Evolutionary conservation across 2,797 vertebrate genomes (phyloP).

Genomic region (Tiaroga cobitis): DNA sequence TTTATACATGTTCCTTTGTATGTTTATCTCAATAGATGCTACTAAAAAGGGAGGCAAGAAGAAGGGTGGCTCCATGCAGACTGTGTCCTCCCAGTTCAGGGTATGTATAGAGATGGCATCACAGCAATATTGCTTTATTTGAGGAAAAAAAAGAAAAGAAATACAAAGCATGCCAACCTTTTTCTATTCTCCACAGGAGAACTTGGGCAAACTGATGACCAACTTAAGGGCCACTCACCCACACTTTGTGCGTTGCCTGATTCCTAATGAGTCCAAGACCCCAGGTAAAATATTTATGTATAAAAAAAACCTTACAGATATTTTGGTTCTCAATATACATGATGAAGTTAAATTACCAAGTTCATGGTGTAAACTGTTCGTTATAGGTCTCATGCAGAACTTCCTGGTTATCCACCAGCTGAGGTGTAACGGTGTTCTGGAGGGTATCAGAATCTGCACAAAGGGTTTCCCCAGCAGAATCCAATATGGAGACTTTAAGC

Average conservation of each 20-base stretch:
- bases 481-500: slow-evolving; percentile 84
- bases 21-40: slow-evolving; percentile 34
- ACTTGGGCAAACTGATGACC: slow-evolving; percentile 89
- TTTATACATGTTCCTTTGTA: slow-evolving; percentile 35
- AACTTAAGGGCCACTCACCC: slow-evolving; percentile 87
- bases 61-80: slow-evolving; percentile 91
- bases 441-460: slow-evolving; percentile 87
- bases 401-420: slow-evolving; percentile 91
- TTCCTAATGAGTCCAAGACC: slow-evolving; percentile 91
- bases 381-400: slow-evolving; percentile 87
- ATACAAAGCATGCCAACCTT: not conserved
- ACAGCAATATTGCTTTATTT: not conserved
- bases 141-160: not conserved
- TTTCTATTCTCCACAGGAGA: slow-evolving; percentile 79
- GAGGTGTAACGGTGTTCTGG: slow-evolving; percentile 89
- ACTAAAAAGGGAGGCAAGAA: slow-evolving; percentile 84
- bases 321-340: slow-evolving; percentile 56
- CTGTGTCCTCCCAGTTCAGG: slow-evolving; percentile 88
- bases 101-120: slow-evolving; percentile 66
- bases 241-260: slow-evolving; percentile 91
- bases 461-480: slow-evolving; percentile 87
- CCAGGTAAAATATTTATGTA: slow-evolving; percentile 76
- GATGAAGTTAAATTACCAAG: not conserved
- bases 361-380: not conserved
- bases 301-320: not conserved